Percentiles rank a stretch among this genome's conserved stretches.
These are phyloP conservation scores for Tetramorium bicarinatum DNA, from an alignment of 2,888 invertebrate genomes.

Conservation along the genomic window DNA sequence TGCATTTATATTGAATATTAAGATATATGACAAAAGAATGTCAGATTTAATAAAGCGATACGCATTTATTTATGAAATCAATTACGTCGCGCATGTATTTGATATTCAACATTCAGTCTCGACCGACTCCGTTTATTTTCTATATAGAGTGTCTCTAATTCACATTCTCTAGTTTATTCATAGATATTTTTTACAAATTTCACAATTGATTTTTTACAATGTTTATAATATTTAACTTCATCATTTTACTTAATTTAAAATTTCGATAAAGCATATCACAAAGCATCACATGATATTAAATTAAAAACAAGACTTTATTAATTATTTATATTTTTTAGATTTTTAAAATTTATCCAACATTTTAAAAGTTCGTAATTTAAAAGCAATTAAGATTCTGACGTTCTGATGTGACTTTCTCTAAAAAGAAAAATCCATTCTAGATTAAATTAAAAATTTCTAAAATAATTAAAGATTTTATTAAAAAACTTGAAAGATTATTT, in stretches of 20 bases:
- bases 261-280: not conserved
- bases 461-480: not conserved
- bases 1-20: slow-evolving; percentile 25
- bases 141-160: not conserved
- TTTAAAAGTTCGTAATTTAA: not conserved
- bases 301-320: not conserved
- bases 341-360: not conserved
- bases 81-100: not conserved
- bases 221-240: not conserved
- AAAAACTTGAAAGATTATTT: not conserved
- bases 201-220: not conserved
- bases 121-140: no score
- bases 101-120: not conserved
- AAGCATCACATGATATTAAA: not conserved
- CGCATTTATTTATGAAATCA: not conserved
- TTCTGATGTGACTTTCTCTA: not conserved
- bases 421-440: not conserved
- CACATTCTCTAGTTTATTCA: not conserved
- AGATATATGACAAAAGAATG: slow-evolving; percentile 11
- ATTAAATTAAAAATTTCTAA: not conserved
- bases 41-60: slow-evolving; percentile 17
- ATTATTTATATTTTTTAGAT: not conserved
- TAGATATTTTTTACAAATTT: not conserved
- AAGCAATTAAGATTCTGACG: not conserved
- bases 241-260: not conserved